Base-by-base conservation (phyloP, 2,888 invertebrate species). In the Argyra leucocephala region DNA sequence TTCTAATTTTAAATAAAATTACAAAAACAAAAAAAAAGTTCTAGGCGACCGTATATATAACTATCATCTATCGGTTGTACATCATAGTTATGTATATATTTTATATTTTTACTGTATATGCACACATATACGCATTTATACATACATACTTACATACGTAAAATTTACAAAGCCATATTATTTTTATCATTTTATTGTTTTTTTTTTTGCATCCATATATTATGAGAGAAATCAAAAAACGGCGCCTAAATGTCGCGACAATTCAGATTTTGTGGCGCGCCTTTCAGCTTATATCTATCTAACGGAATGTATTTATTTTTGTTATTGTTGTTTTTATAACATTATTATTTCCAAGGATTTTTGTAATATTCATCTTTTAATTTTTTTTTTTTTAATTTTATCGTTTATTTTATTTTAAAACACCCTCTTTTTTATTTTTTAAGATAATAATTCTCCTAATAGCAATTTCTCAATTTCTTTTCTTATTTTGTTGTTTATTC, bases 241-340 rank as follows among this genome's bases (percentile, higher is more conserved):
- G 78, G 78, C 78, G 78, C 77, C 78, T 74, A 69, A 68, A 73
- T 72, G 78, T 74, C 78, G 78, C 78, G 78, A 76, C 78, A 77
- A 74, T 76, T 74, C 72, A 75, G 75, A 76, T 77, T 76, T 73
- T 72, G 72, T 77, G 76, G 75, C 74, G 73, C 64, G 65, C 48
- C 62, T 65, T 61, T 22, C 21, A 36, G 63, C 21, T 61, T 60
- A 24, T 60, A 24, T 26, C 12, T 60, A 60, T 48, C 48, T 60
- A 60, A 18, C 48, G 48, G 48, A 23, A 60, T 60, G 22, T 60
- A n/a, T 22, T 22, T 60, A 22, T 60, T 9, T 60, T 18, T 62
- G 23, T 65, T 63, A 9, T n/a, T 48, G 26, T 10, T 66, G 64
- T 65, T 63, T 61, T 64, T 66, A 26, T 15, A 15, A 6, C 24